A percentile compares a stretch with the other conserved stretches of the same genome.
Evolutionary conservation across 2,888 invertebrate genomes (phyloP).

Genomic region (Poecilus cupreus): DNA sequence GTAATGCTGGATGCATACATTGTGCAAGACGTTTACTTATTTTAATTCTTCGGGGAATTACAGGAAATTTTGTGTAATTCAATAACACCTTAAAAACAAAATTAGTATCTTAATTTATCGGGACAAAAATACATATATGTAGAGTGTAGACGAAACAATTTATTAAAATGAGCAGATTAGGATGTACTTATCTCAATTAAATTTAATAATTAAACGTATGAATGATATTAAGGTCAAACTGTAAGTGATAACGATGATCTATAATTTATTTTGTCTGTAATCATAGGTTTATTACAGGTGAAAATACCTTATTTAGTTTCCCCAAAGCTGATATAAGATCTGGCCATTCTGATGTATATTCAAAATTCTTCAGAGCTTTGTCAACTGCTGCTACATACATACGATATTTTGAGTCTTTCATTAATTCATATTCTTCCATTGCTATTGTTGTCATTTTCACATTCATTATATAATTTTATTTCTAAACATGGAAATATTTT

Average conservation of each 20-base stretch:
- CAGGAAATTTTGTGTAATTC: slow-evolving; percentile 86
- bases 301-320: slow-evolving; percentile 88
- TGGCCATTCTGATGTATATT: slow-evolving; percentile 96
- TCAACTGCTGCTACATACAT: slow-evolving; percentile 88
- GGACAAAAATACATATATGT: not conserved
- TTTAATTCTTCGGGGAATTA: slow-evolving; percentile 90
- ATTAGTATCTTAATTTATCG: slow-evolving; percentile 12
- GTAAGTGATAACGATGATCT: too few relatives aligned
- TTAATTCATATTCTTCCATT: slow-evolving; percentile 86
- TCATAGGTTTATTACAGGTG: not conserved
- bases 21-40: slow-evolving; percentile 93
- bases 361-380: slow-evolving; percentile 92
- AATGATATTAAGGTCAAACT: too few relatives aligned
- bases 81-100: slow-evolving; percentile 79
- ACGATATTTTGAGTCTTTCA: slow-evolving; percentile 88
- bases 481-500: slow-evolving; percentile 6
- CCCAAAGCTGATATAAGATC: slow-evolving; percentile 93
- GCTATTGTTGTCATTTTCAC: slow-evolving; percentile 75
- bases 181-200: too few relatives aligned
- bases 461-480: slow-evolving; percentile 22
- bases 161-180: not conserved
- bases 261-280: too few relatives aligned
- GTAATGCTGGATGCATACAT: slow-evolving; percentile 94
- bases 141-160: not conserved
- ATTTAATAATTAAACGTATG: too few relatives aligned